Base-by-base conservation (phyloP, 2,888 invertebrate species). In the Caenorhabditis panamensis region DNA sequence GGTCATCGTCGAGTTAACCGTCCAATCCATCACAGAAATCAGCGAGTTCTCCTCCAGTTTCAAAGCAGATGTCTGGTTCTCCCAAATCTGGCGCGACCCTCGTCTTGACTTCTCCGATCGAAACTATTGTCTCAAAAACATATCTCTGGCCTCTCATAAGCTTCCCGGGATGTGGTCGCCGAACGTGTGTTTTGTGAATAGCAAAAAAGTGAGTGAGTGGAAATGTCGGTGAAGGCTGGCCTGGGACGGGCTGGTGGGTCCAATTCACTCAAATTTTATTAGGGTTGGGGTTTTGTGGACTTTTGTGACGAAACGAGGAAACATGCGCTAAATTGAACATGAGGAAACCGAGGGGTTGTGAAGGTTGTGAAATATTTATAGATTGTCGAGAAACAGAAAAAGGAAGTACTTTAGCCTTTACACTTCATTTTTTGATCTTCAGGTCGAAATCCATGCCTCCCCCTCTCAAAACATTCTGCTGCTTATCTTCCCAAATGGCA, bases 141-240 rank as follows among this genome's bases (percentile, higher is more conserved):
- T 91, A 9, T 91, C 90, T 18, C 80, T 91, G 31, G 88, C 89
- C 6, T 85, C 89, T 0, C 89, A 91, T 69, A 89, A 89, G 75
- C 80, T 91, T 41, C 87, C 86, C 8, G 83, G 88, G 11, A 82
- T 91, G 54, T 91, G 91, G 91, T 90, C 90, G 6, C 91, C 91
- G 31, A 91, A 91, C 72, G 90, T 90, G 36, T 91, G 91, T 66
- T 90, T 91, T 53, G 90, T 89, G 44, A 91, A 91, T 84, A 90
- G 89, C 72, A 91, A 91, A 83, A 89, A 90, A 72, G 90, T 86
- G 41, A 61, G 81, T 61, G 31, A n/a, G n/a, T n/a, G n/a, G n/a
- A n/a, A n/a, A n/a, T n/a, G n/a, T n/a, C n/a, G n/a, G n/a, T n/a
- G n/a, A n/a, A n/a, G n/a, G n/a, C n/a, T n/a, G n/a, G n/a, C n/a